phyloP scores from a whole-genome alignment of 2,888 invertebrate species.

The Caenorhabditis imperialis region DNA sequence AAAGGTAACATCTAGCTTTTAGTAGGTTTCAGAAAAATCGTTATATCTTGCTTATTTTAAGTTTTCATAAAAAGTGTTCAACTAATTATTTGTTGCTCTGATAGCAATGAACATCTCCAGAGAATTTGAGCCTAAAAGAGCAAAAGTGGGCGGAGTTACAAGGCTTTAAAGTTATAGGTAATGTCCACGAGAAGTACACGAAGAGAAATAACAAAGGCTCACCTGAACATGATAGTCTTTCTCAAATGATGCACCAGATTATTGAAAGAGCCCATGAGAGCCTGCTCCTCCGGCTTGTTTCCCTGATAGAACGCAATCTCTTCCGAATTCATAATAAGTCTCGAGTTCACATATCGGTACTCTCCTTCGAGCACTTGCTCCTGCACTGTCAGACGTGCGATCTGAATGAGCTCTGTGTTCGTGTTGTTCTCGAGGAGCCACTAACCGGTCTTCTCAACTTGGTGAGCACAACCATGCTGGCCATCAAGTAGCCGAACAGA shows the following conservation, averaged over 20 bases:
- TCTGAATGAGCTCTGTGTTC: conserved; percentile 36
- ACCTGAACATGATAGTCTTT: conserved; percentile 66
- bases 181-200: too few relatives aligned
- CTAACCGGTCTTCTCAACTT: conserved; percentile 70
- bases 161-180: too few relatives aligned
- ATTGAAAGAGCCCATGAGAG: conserved; percentile 89
- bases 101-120: too few relatives aligned
- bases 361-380: conserved; percentile 98
- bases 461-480: conserved; percentile 90
- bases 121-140: too few relatives aligned
- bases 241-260: conserved; percentile 83
- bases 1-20: too few relatives aligned
- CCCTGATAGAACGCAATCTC: conserved; percentile 85
- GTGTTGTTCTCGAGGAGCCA: background rate
- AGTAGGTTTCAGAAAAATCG: too few relatives aligned
- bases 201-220: background rate
- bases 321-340: conserved; percentile 96
- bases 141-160: too few relatives aligned
- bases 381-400: conserved; percentile 88
- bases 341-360: conserved; percentile 94
- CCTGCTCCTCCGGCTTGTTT: conserved; percentile 86
- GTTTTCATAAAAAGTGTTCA: too few relatives aligned
- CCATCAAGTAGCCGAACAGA: conserved; percentile 89
- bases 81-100: too few relatives aligned
- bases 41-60: too few relatives aligned